A percentile compares a stretch with the other conserved stretches of the same genome.
Evolutionary conservation across 2,113 vertebrate genomes (phyloP).

Genomic region (Microcebus tavaratra): DNA sequence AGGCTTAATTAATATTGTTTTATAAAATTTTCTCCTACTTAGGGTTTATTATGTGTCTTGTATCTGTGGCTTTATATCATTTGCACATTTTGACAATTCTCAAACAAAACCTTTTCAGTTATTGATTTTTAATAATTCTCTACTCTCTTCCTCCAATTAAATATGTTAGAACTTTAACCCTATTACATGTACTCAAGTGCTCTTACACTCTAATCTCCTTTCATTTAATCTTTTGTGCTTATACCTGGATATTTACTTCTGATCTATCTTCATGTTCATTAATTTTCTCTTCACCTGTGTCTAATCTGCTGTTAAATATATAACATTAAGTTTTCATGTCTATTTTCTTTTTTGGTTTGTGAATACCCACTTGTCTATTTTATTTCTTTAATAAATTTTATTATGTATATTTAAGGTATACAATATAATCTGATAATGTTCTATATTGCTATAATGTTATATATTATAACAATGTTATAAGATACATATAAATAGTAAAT

Average conservation of each 20-base stretch:
- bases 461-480: not conserved
- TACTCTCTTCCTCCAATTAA: not conserved
- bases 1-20: not conserved
- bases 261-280: not conserved
- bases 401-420: not conserved
- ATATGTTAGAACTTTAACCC: not conserved
- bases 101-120: not conserved
- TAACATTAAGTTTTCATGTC: not conserved
- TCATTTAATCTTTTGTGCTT: not conserved
- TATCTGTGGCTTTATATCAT: not conserved
- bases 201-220: not conserved
- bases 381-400: not conserved
- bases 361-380: not conserved
- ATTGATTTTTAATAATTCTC: not conserved
- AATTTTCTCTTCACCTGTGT: not conserved
- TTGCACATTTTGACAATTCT: not conserved
- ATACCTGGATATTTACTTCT: not conserved
- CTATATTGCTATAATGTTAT: no score
- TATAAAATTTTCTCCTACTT: not conserved
- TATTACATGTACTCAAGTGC: no score
- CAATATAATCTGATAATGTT: not conserved
- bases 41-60: not conserved
- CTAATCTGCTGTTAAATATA: not conserved
- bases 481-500: not conserved
- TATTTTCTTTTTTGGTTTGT: not conserved